Base-by-base conservation (phyloP, 2,113 vertebrate species). In the Elaphurus davidianus region DNA sequence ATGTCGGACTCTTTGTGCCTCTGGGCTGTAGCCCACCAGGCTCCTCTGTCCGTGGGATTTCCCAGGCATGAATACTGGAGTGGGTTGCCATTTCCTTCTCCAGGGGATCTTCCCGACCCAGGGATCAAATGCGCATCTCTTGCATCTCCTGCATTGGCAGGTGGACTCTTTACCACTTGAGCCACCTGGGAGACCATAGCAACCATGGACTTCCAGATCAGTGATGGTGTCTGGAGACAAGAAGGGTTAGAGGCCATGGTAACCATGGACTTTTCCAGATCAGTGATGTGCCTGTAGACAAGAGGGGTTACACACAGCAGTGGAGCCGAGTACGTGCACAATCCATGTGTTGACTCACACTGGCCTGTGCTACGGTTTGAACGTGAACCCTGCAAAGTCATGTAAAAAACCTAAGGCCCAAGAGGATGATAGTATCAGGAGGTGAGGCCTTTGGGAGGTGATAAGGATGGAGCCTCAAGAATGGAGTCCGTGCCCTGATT, bases 291-390 rank as follows among this genome's bases (percentile, higher is more conserved):
- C 10, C 5, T 16, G 71, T 25, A 36, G 14, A 7, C 3, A 1
- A 23, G 23, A 11, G 17, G 27, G 79, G 78, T 33, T 17, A 12
- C 9, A 9, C 30, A 19, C 7, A 9, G 21, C 12, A 2, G 43
- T 1, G 5, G 40, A 5, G 33, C 33, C 0, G 59, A 40, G 6
- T 1, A 4, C 0, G 23, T 0, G 60, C 12, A 16, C n/a, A 27
- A 9, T 19, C 33, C 14, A 47, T 0, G 19, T 16, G 30, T 0
- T 84, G 47, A 83, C 45, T 55, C 47, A 33, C 1, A 5, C 1
- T 15, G 50, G 76, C 25, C 25, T n/a, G 76, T 10, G 36, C 43
- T n/a, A 54, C 2, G 1, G 13, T 21, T 30, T 45, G 16, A 54
- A 64, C 4, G 74, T 43, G 36, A 27, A 60, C 21, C 6, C 11